Conservation (phyloP, 2,797 vertebrate species). For the Nyctalus aviator region DNA sequence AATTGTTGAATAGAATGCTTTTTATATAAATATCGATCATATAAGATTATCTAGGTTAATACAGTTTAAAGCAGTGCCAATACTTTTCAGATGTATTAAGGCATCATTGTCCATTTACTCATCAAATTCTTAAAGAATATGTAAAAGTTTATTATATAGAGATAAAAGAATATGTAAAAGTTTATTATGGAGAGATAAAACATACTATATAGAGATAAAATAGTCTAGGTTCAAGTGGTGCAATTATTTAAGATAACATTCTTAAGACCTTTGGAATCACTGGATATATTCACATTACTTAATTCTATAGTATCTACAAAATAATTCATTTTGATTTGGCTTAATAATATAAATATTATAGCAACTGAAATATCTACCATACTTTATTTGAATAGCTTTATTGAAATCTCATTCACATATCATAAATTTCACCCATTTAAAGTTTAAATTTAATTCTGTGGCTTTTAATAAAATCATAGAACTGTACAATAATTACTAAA, state of each 20-base stretch:
- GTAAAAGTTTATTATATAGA: not conserved
- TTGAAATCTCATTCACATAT: not conserved
- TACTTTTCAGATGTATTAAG: not conserved
- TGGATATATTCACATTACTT: not conserved
- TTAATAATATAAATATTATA: not conserved
- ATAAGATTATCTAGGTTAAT: not conserved
- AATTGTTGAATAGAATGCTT: not conserved
- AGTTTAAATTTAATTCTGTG: not conserved
- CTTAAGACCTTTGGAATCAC: not conserved
- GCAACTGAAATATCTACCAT: not conserved
- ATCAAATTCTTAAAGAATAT: not conserved
- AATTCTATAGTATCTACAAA: not conserved
- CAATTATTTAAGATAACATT: not conserved
- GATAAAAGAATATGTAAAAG: not conserved
- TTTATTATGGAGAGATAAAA: not conserved
- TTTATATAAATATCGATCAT: not conserved
- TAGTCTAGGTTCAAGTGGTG: not conserved
- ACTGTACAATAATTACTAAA: not conserved
- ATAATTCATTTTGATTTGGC: not conserved
- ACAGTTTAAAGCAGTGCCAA: not conserved
- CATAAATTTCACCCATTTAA: not conserved
- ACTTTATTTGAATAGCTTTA: not conserved
- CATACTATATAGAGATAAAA: not conserved
- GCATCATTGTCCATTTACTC: not conserved
- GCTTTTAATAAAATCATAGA: not conserved